A percentile compares a stretch with the other conserved stretches of the same genome.
Evolutionary conservation across 2,888 invertebrate species (phyloP).

Genomic region (Agonopterix subpropinquella): DNA sequence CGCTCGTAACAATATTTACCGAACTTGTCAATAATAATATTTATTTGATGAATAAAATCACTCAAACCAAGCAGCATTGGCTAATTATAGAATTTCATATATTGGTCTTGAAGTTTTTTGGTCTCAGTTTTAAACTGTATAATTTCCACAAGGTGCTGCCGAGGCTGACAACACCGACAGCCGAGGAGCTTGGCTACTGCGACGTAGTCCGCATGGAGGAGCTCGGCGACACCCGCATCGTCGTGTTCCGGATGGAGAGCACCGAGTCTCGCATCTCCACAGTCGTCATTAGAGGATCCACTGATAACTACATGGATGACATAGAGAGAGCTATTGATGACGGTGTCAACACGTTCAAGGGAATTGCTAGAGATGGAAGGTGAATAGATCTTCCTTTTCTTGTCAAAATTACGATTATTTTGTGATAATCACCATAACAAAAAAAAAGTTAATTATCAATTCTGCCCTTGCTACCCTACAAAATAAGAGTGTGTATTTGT

Average conservation of each 20-base stretch:
- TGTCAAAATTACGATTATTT: no score
- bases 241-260: constrained; percentile 93
- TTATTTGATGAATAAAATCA: no score
- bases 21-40: no score
- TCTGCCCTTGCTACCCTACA: no score
- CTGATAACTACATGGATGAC: constrained; percentile 99
- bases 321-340: constrained; percentile 99
- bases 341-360: constrained; percentile 99
- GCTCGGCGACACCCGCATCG: constrained; percentile 95
- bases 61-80: no score
- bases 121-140: no score
- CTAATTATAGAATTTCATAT: no score
- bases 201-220: constrained; percentile 93
- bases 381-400: constrained; percentile 20
- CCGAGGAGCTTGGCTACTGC: constrained; percentile 94
- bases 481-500: no score
- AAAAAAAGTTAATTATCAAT: no score
- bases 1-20: no score
- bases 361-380: constrained; percentile 84
- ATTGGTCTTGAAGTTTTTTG: no score
- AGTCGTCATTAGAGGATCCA: constrained; percentile 95
- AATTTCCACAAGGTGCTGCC: constrained; percentile 68
- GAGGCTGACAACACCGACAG: constrained; percentile 84
- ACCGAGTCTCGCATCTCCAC: constrained; percentile 93
- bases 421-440: no score